Evolutionary conservation across 1,140 invertebrate species (phyloP), one percentile per base, ranked within the genome.

Genomic region (Euura saliciscinereae): DNA sequence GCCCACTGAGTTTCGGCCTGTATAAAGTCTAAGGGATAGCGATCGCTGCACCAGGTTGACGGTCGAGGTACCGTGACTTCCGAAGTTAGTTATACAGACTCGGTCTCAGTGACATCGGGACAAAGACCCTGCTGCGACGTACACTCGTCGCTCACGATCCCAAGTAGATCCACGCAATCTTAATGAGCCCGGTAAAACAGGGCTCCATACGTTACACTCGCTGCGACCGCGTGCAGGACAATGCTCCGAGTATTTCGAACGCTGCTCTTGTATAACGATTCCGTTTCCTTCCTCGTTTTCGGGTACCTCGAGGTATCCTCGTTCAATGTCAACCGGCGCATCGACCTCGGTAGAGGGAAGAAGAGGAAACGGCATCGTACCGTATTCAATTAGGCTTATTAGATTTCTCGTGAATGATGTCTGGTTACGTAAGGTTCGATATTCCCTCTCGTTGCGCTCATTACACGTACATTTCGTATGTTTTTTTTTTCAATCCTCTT

Each of bases 401-500:
- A 28, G 28, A 28, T 28, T 28, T 28, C 28, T 28, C 28, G 28
- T 28, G 28, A 28, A 28, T 28, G 28, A 28, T 28, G 28, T 28
- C 28, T 28, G 28, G 3, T 67, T 67, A 67, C 66, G 66, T 67
- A 67, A 67, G 8, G n/a, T 28, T 66, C 65, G 8, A 11, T 0
- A 8, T 67, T 8, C 11, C 28, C 28, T 59, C 51, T 59, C 51
- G 51, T 59, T 59, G 51, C 51, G 51, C 51, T 59, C 51, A 59
- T 59, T 59, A 59, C 51, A 59, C 51, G 51, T 59, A n/a, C 51
- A 6, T 59, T 59, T 59, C 51, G 8, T 59, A 8, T 43, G 11
- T 64, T 73, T 73, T 71, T 71, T 59, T 77, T 78, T 77, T 74
- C 70, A 74, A 46, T 68, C 68, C 45, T 71, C 66, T 73, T 69